Evolutionary conservation across 2,888 invertebrate genomes (phyloP), one percentile per base, ranked within the genome.

Genomic region (Gonocerus acuteangulatus): DNA sequence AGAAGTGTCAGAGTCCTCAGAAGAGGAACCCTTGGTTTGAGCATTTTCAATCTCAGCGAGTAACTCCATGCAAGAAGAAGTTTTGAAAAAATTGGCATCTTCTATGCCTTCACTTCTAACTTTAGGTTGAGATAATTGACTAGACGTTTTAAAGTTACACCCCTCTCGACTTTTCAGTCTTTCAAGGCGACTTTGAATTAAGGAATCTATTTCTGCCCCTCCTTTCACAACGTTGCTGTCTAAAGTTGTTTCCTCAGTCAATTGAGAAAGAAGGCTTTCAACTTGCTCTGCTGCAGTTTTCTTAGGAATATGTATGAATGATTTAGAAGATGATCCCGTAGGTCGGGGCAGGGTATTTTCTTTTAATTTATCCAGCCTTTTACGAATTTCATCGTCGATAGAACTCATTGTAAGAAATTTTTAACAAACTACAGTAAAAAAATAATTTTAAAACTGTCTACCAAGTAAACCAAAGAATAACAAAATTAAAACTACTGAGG

Each of bases 261-360:
- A 32, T 34, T 49, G 62, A 27, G 62, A 19, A 9, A 64, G 39
- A 15, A 64, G 60, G 11, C 47, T 47, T 34, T 64, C 62, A 19
- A 64, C 64, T 39, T 64, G 59, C 19, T 64, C 64, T 34, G 62
- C 56, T n/a, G 48, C 51, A 27, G 60, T 52, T 13, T 18, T 19
- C 32, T 58, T 48, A 2, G n/a, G 15, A 0, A 2, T 18, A 19
- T 15, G 19, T 2, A 59, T 48, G 15, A 54, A 47, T 7, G 19
- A 21, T 13, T 42, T 48, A 15, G 60, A 59, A n/a, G 34, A 45
- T 51, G n/a, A 49, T 48, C 3, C 19, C 3, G 4, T 13, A 3
- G 6, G 9, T 16, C 9, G 48, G 9, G 16, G 16, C 16, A 18
- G 45, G 48, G 21, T 11, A 21, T 15, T 59, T 16, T 27, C 34